Evolutionary conservation across 2,888 invertebrate genomes (phyloP).

Genomic region (Trissonchulus latispiculum): DNA sequence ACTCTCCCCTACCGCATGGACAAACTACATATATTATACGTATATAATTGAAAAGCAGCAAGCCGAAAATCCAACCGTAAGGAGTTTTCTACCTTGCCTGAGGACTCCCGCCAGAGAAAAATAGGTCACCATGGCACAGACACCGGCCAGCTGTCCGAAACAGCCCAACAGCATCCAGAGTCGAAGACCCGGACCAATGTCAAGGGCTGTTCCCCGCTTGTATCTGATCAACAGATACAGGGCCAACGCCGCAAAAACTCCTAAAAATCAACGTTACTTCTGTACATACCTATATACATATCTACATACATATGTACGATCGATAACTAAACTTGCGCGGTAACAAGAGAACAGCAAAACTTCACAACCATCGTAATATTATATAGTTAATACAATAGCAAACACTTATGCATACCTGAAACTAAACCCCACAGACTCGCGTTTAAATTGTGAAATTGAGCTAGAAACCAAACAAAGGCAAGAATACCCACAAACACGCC

Average conservation of each 20-base stretch:
- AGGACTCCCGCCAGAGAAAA: slow-evolving; percentile 21
- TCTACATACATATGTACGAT: no score
- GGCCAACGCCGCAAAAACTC: neutral
- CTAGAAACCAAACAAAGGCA: neutral
- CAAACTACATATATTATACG: no score
- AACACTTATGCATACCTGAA: no score
- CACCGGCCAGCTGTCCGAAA: slow-evolving; percentile 21
- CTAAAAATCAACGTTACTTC: no score
- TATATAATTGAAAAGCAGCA: no score
- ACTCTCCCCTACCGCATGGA: no score
- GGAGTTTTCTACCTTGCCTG: slow-evolving; percentile 20
- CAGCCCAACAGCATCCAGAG: slow-evolving; percentile 15
- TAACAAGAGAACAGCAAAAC: no score
- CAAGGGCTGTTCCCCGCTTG: neutral
- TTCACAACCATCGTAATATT: no score
- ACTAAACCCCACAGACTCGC: neutral
- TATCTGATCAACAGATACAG: neutral
- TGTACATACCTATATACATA: no score
- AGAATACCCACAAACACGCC: neutral
- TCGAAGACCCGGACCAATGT: neutral
- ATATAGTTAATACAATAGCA: no score
- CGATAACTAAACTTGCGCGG: no score
- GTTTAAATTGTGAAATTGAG: neutral
- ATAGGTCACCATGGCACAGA: slow-evolving; percentile 22
- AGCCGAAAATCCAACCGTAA: no score